These are phyloP conservation scores for Adineta ricciae DNA, from an alignment of 2,888 invertebrate species.

Conservation along the genomic window DNA sequence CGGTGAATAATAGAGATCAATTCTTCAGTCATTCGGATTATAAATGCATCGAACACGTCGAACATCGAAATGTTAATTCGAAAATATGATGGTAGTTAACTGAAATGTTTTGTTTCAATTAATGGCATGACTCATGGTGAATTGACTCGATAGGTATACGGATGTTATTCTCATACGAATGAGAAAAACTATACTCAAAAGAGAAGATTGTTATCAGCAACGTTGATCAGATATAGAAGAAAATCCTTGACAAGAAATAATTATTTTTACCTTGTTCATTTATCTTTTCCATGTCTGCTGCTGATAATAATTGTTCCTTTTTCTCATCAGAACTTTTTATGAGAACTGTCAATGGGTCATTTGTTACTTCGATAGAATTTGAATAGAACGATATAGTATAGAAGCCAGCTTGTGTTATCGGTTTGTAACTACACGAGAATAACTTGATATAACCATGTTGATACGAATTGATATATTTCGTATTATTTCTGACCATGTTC, in stretches of 20 bases:
- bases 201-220: not conserved
- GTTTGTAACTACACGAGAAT: not conserved
- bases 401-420: not conserved
- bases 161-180: not conserved
- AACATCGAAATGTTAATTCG: not conserved
- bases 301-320: not conserved
- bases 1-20: not conserved
- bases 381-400: conserved; percentile 2
- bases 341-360: not conserved
- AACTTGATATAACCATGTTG: not conserved
- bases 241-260: not conserved
- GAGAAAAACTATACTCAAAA: not conserved
- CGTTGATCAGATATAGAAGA: not conserved
- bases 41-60: not conserved
- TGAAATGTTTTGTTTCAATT: not conserved
- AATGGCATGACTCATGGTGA: not conserved
- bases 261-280: not conserved
- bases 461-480: not conserved
- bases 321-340: not conserved
- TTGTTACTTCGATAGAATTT: not conserved
- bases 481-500: not conserved
- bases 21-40: not conserved
- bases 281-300: not conserved
- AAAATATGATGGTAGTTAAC: not conserved
- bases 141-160: not conserved